These are phyloP conservation scores for Puntigrus tetrazona DNA, from an alignment of 2,113 vertebrate species.

Conservation along the genomic window DNA sequence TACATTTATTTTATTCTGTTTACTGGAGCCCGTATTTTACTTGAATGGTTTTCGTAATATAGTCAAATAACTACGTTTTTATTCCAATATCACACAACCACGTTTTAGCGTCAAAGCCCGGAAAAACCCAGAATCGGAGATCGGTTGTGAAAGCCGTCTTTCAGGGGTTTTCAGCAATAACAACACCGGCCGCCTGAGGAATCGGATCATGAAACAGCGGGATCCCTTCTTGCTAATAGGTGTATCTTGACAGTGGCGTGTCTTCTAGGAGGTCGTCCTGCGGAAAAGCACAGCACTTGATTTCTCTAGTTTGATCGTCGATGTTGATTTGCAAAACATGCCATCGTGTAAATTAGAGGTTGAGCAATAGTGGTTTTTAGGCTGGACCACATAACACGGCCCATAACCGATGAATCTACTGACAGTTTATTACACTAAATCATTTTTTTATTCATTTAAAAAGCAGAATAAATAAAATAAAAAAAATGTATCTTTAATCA, in stretches of 20 bases:
- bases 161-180: neutral
- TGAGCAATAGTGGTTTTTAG: neutral
- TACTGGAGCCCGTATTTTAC: neutral
- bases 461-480: no score
- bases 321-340: neutral
- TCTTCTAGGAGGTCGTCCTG: slow-evolving; percentile 92
- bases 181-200: neutral
- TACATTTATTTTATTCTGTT: neutral
- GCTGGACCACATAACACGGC: neutral
- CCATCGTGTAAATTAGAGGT: neutral
- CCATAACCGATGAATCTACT: no score
- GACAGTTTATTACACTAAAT: no score
- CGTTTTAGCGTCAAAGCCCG: neutral
- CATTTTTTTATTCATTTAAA: no score
- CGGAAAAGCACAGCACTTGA: neutral
- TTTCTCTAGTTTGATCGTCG: neutral
- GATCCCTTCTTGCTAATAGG: slow-evolving; percentile 67
- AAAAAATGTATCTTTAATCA: no score
- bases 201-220: neutral
- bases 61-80: no score
- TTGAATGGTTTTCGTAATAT: no score
- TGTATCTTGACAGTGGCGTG: slow-evolving; percentile 86
- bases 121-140: neutral
- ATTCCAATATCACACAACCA: neutral
- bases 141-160: neutral